phyloP scores from a whole-genome alignment of 2,888 invertebrate species.

The Globia sparganii region DNA sequence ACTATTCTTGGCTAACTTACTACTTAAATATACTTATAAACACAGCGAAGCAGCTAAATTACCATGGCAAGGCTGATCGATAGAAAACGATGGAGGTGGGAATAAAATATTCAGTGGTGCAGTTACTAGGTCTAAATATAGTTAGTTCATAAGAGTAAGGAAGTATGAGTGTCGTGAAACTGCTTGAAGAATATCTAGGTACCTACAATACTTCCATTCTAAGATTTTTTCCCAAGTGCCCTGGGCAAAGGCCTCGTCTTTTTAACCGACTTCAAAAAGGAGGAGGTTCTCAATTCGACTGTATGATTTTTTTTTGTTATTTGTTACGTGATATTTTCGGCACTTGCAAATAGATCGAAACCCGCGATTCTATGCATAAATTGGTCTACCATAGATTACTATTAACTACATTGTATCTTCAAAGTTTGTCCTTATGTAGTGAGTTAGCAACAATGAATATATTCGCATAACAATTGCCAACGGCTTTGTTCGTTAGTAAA shows the following conservation, averaged over 20 bases:
- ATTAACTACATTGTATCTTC: conserved; percentile 12
- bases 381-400: background rate
- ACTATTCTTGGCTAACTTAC: conserved; percentile 15
- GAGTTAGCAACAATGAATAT: conserved; percentile 7
- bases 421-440: background rate
- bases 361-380: background rate
- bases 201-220: too few relatives aligned
- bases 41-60: conserved; percentile 1
- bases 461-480: background rate
- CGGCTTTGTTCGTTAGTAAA: conserved; percentile 28
- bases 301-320: too few relatives aligned
- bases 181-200: too few relatives aligned
- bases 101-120: conserved; percentile 34
- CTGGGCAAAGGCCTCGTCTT: too few relatives aligned
- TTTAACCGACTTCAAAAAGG: too few relatives aligned
- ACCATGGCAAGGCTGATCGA: conserved; percentile 9
- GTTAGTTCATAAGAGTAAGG: background rate
- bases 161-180: background rate
- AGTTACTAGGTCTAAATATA: conserved; percentile 4
- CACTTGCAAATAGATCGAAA: too few relatives aligned
- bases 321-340: too few relatives aligned
- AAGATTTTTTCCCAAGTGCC: too few relatives aligned
- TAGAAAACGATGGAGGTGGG: conserved; percentile 3
- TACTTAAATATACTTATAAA: conserved; percentile 7
- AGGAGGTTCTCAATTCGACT: too few relatives aligned